Percentiles rank a stretch among this genome's conserved stretches.
Conservation (phyloP, 1,140 invertebrate genomes). For the Dolichoris vasculosae region DNA sequence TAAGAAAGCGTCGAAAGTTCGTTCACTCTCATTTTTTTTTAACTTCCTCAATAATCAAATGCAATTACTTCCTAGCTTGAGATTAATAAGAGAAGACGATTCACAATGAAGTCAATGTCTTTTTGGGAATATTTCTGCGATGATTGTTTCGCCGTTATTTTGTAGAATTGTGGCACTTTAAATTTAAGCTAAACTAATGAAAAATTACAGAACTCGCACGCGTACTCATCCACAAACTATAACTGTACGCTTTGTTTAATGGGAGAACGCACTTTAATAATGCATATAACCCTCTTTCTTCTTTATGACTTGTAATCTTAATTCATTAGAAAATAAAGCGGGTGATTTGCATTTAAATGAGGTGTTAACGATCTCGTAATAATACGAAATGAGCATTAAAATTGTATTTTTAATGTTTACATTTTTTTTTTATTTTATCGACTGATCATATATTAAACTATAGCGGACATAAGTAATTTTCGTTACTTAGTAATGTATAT, state of each 20-base stretch:
- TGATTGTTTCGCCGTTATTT: neutral
- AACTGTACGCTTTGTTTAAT: neutral
- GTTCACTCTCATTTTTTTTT: constrained; percentile 53
- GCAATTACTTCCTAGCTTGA: constrained; percentile 31
- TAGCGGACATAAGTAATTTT: constrained; percentile 13
- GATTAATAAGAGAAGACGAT: constrained; percentile 23
- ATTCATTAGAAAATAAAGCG: constrained; percentile 50
- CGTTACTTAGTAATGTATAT: constrained; percentile 34
- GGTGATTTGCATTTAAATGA: constrained; percentile 48
- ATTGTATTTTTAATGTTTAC: constrained; percentile 37
- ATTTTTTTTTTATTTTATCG: constrained; percentile 20
- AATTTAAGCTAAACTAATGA: neutral
- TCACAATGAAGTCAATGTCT: neutral
- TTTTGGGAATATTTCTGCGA: neutral
- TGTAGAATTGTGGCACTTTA: neutral
- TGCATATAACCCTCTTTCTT: neutral
- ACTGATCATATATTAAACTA: neutral
- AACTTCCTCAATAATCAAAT: constrained; percentile 22
- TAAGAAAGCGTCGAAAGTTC: constrained; percentile 29
- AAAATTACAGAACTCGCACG: neutral
- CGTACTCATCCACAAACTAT: neutral
- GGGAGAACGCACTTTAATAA: neutral
- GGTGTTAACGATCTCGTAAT: constrained; percentile 34
- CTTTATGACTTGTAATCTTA: constrained; percentile 40
- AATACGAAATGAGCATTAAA: constrained; percentile 34